phyloP scores from a whole-genome alignment of 2,797 vertebrate genomes.

The Melanotaenia nigrans region DNA sequence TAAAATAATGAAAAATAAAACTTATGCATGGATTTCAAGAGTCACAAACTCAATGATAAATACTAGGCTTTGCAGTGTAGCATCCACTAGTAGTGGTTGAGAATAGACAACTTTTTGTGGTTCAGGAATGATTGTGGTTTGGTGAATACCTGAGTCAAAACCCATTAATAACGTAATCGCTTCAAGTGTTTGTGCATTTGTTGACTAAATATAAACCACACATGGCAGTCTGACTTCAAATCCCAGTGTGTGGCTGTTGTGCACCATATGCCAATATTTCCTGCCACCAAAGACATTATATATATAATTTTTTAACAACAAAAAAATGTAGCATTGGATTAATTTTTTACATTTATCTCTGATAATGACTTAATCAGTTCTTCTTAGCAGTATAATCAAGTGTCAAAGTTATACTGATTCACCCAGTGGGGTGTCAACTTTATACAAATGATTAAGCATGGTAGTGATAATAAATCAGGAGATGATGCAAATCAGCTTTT shows the following conservation, averaged over 20 bases:
- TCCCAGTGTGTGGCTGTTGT: not conserved
- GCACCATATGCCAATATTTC: not conserved
- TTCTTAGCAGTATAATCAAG: conserved; percentile 3
- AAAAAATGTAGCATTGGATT: not conserved
- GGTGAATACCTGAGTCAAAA: not conserved
- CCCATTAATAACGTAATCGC: not conserved
- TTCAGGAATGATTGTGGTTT: not conserved
- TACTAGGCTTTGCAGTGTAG: not conserved
- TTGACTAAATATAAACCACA: conserved; percentile 3
- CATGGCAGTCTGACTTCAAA: not conserved
- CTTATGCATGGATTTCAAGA: not conserved
- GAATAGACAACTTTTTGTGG: not conserved
- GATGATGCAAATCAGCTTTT: not conserved
- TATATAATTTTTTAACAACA: not conserved
- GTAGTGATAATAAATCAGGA: conserved; percentile 6
- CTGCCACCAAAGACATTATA: not conserved
- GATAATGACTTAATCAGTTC: not conserved
- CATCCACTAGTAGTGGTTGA: not conserved
- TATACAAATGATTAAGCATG: conserved; percentile 19
- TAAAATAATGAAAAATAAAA: not conserved
- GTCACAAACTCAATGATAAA: not conserved
- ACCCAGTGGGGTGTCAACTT: not conserved
- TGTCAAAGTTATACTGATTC: conserved; percentile 11
- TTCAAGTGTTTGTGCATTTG: not conserved
- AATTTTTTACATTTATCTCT: not conserved